phyloP scores from a whole-genome alignment of 2,113 vertebrate species.

The Mystacornis crossleyi region DNA sequence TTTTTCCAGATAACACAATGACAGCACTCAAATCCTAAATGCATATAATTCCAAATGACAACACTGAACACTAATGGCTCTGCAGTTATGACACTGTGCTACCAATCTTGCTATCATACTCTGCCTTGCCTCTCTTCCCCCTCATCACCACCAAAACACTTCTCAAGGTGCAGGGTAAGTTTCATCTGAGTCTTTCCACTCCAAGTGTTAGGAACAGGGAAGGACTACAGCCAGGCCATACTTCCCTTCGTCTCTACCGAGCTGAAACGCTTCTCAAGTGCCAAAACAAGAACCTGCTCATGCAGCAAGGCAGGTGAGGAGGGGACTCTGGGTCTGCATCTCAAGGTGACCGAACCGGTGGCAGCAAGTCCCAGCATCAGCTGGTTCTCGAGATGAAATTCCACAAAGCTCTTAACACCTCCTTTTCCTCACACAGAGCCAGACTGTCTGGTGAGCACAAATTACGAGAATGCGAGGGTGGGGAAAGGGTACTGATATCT shows the following conservation, averaged over 20 bases:
- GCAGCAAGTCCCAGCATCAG: background rate
- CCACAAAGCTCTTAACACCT: background rate
- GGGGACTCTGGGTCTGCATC: background rate
- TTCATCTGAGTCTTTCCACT: background rate
- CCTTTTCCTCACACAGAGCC: background rate
- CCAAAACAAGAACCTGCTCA: background rate
- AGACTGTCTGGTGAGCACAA: background rate
- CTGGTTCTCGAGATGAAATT: background rate
- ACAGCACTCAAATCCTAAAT: background rate
- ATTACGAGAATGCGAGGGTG: background rate
- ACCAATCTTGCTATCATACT: background rate
- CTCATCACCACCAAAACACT: background rate
- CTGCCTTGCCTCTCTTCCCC: background rate
- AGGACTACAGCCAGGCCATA: background rate
- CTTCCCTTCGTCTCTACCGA: rapidly evolving
- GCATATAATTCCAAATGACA: background rate
- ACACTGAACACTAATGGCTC: background rate
- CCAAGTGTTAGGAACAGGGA: background rate
- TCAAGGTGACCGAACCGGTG: background rate
- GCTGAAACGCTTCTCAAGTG: background rate
- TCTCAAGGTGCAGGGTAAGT: background rate
- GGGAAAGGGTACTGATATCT: background rate
- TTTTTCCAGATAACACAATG: background rate
- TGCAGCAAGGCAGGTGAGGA: background rate
- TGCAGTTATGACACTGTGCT: background rate